Base-by-base conservation (phyloP, 2,888 invertebrate genomes). In the Eubasilissa splendida region DNA sequence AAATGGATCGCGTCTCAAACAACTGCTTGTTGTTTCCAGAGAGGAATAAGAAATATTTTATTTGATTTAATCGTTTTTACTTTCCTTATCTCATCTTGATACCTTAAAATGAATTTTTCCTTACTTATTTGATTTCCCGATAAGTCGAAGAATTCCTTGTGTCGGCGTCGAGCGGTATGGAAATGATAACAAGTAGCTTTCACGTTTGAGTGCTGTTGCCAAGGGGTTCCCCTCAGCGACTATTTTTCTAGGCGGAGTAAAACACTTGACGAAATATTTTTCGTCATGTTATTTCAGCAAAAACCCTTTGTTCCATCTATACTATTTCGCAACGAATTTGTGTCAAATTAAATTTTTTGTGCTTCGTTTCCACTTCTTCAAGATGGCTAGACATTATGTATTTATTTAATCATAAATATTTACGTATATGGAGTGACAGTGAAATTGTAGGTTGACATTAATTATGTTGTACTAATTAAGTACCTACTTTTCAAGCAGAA, bases 131-230 rank as follows among this genome's bases (percentile, higher is more conserved):
- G 66, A 42, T 9, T 42, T 8, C 66, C n/a, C 33, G 22, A 70
- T 54, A 53, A 70, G 70, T 54, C 53, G 10, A 74, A 74, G 74
- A 42, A 11, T 22, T 59, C 68, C 22, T 42, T 71, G 63, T 80
- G 66, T 77, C 54, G 52, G 53, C 77, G 59, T 80, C 65, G 65
- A 77, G 58, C 65, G 52, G 65, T 77, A 77, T 77, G 80, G 73
- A 77, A 80, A 80, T 77, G 80, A 80, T 77, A 80, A 80, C 77
- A 77, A 54, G 77, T 77, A 71, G 73, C 74, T 80, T 80, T 77
- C 63, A 54, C 77, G 65, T 73, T 42, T 77, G 76, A 79, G 81
- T 76, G 76, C 79, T 81, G 74, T 75, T 58, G 33, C 10, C 59
- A 42, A 42, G 78, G 66, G 14, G 58, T 77, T 42, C 22, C 59